Percentiles rank a stretch among this genome's conserved stretches.
Evolutionary conservation across 2,888 invertebrate genomes (phyloP).

Genomic region (Melieria omissa): DNA sequence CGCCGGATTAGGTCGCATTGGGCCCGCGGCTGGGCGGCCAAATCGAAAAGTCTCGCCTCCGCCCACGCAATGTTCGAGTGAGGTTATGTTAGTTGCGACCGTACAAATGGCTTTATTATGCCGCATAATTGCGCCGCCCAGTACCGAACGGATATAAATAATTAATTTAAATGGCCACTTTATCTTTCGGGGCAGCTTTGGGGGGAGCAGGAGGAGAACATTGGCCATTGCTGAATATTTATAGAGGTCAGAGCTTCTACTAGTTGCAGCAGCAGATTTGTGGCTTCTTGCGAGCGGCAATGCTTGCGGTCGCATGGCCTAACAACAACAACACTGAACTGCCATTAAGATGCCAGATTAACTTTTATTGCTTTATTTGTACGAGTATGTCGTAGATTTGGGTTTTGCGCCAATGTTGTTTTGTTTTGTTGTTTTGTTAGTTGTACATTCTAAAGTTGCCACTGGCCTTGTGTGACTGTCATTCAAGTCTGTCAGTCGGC

Average conservation of each 20-base stretch:
- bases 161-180: slow-evolving; percentile 50
- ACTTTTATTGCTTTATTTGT: slow-evolving; percentile 12
- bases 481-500: slow-evolving; percentile 1
- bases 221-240: too few species aligned
- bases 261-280: slow-evolving; percentile 5
- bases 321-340: neutral
- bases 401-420: too few species aligned
- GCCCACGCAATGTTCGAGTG: neutral
- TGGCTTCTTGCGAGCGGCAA: neutral
- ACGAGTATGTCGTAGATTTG: slow-evolving; percentile 1
- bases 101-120: slow-evolving; percentile 50
- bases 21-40: too few species aligned
- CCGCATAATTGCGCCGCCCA: slow-evolving; percentile 47
- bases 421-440: too few species aligned
- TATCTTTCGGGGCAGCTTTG: slow-evolving; percentile 30
- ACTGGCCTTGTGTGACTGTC: neutral
- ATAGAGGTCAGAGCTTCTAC: too few species aligned
- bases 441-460: too few species aligned
- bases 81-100: neutral
- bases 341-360: slow-evolving; percentile 20
- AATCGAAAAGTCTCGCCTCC: neutral
- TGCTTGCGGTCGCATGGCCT: neutral
- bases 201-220: neutral
- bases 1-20: neutral
- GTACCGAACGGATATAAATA: slow-evolving; percentile 48